Evolutionary conservation across 2,797 vertebrate species (phyloP).

Genomic region (Manis pentadactyla): DNA sequence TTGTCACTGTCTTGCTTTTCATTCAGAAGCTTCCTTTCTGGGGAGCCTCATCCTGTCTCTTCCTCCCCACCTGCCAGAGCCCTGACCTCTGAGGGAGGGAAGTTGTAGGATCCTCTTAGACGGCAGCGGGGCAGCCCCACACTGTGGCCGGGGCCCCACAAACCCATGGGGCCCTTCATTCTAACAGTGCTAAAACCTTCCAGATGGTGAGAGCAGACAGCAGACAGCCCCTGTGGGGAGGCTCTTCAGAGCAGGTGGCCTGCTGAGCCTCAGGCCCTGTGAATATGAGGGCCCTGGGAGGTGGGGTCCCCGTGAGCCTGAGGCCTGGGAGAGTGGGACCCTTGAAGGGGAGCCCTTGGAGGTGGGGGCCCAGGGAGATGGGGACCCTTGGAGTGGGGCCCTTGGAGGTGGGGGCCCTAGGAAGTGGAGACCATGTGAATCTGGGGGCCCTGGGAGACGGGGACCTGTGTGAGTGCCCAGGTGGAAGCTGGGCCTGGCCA

Average conservation of each 20-base stretch:
- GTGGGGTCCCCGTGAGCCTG: background rate
- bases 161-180: background rate
- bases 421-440: too few relatives aligned
- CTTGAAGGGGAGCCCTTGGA: background rate
- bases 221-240: background rate
- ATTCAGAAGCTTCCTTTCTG: too few relatives aligned
- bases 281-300: background rate
- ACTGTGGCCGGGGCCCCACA: background rate
- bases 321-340: background rate
- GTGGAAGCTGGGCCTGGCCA: background rate
- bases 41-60: too few relatives aligned
- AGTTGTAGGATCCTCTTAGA: background rate
- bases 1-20: background rate
- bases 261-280: background rate
- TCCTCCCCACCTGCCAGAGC: too few relatives aligned
- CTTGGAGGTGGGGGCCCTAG: too few relatives aligned
- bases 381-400: background rate
- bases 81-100: background rate
- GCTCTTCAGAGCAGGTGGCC: background rate
- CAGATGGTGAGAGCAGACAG: background rate
- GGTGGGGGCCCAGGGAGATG: background rate
- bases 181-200: background rate
- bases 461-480: too few relatives aligned
- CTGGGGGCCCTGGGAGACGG: background rate
- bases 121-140: background rate